These are phyloP conservation scores for Malacosoma neustria DNA, from an alignment of 2,888 invertebrate genomes.

Conservation along the genomic window DNA sequence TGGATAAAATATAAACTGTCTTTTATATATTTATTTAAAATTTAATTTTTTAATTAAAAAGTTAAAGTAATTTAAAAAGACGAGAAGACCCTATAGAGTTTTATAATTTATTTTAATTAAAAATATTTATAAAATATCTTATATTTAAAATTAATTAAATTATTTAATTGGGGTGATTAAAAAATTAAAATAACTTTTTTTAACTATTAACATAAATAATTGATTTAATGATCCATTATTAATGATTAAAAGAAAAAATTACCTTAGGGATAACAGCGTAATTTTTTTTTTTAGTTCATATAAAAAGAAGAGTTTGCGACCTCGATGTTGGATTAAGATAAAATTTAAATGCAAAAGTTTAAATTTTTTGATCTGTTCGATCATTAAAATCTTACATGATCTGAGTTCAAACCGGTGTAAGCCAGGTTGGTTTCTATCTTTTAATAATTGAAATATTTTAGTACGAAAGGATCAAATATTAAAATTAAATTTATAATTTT, in stretches of 20 bases:
- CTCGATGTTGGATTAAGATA: constrained; percentile 92
- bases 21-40: constrained; percentile 48
- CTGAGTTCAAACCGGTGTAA: constrained; percentile 91
- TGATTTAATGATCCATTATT: constrained; percentile 73
- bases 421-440: constrained; percentile 92
- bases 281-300: constrained; percentile 84
- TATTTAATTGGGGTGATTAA: constrained; percentile 80
- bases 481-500: constrained; percentile 59
- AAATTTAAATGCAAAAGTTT: constrained; percentile 79
- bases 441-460: constrained; percentile 75
- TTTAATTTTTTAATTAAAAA: constrained; percentile 76
- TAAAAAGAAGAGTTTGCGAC: constrained; percentile 85
- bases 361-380: constrained; percentile 85
- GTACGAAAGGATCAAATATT: constrained; percentile 86
- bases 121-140: constrained; percentile 38
- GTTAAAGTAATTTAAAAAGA: constrained; percentile 79
- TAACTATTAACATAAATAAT: constrained; percentile 36
- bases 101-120: constrained; percentile 53
- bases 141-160: constrained; percentile 26
- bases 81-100: constrained; percentile 89
- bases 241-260: constrained; percentile 81
- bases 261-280: constrained; percentile 91
- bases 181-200: constrained; percentile 76
- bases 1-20: constrained; percentile 78
- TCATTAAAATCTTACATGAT: constrained; percentile 90